These are phyloP conservation scores for Drosophila pegasa DNA, from an alignment of 2,888 invertebrate species.

Conservation along the genomic window DNA sequence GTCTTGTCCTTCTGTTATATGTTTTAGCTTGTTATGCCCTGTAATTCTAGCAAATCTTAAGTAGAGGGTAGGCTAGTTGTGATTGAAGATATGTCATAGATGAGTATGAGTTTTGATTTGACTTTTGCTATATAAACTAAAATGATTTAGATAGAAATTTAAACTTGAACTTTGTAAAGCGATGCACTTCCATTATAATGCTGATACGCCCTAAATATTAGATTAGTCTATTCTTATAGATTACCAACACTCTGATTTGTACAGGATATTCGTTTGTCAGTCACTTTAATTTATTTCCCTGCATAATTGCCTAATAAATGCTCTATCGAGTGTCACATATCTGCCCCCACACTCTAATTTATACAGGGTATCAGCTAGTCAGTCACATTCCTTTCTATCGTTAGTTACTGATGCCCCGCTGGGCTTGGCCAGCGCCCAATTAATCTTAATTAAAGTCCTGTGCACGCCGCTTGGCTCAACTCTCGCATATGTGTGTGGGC, in stretches of 20 bases:
- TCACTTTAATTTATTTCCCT: no score
- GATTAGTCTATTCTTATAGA: no score
- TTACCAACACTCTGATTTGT: no score
- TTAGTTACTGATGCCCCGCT: slow-evolving; percentile 1
- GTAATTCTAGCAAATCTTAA: neutral
- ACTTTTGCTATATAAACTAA: no score
- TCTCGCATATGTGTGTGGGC: slow-evolving; percentile 37
- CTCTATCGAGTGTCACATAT: no score
- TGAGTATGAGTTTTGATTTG: neutral
- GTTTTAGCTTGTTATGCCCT: slow-evolving; percentile 8
- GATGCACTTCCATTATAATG: no score
- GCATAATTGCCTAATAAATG: no score
- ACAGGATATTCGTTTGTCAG: no score
- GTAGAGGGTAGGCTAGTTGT: neutral
- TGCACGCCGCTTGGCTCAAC: slow-evolving; percentile 21
- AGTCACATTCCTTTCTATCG: neutral
- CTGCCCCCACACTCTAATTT: no score
- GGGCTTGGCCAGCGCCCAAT: slow-evolving; percentile 57
- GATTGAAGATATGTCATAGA: neutral
- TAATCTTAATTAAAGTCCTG: slow-evolving; percentile 76
- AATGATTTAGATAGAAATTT: neutral
- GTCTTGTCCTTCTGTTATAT: neutral
- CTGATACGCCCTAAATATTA: no score
- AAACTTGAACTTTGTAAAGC: neutral
- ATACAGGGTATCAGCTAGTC: neutral